phyloP scores from a whole-genome alignment of 1,140 invertebrate genomes.

The Elymnias hypermnestra region DNA sequence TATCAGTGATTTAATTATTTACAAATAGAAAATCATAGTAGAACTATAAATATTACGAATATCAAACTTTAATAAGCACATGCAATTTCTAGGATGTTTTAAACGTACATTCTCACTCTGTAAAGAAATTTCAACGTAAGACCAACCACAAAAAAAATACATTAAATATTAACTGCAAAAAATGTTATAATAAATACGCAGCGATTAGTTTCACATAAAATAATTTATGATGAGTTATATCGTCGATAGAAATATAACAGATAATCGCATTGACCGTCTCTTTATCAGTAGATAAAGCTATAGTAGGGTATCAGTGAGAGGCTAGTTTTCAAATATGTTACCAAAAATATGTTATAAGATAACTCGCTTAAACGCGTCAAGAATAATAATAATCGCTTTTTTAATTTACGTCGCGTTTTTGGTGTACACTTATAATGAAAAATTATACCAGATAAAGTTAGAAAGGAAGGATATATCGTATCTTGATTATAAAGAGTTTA shows the following conservation, averaged over 20 bases:
- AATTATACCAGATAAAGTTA: neutral
- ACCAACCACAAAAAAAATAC: too few species aligned
- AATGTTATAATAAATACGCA: too few species aligned
- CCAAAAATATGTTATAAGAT: neutral
- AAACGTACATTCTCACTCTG: too few species aligned
- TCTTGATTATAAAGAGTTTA: slow-evolving; percentile 20
- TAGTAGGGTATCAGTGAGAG: neutral
- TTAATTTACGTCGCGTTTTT: neutral
- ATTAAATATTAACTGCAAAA: too few species aligned
- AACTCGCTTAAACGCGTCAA: neutral
- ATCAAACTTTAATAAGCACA: too few species aligned
- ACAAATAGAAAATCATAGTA: too few species aligned
- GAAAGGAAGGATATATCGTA: slow-evolving; percentile 9
- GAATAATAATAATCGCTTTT: neutral
- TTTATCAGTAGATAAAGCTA: neutral
- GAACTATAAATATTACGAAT: too few species aligned
- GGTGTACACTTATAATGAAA: neutral
- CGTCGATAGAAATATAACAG: neutral
- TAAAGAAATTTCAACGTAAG: too few species aligned
- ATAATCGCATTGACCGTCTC: too few species aligned
- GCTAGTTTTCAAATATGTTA: neutral
- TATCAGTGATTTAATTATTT: too few species aligned
- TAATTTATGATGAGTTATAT: neutral
- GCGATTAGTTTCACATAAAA: too few species aligned
- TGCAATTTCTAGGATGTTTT: too few species aligned